Percentiles rank a stretch among this genome's conserved stretches.
Conservation (phyloP, 2,113 vertebrate genomes). For the Corythornis cristatus region DNA sequence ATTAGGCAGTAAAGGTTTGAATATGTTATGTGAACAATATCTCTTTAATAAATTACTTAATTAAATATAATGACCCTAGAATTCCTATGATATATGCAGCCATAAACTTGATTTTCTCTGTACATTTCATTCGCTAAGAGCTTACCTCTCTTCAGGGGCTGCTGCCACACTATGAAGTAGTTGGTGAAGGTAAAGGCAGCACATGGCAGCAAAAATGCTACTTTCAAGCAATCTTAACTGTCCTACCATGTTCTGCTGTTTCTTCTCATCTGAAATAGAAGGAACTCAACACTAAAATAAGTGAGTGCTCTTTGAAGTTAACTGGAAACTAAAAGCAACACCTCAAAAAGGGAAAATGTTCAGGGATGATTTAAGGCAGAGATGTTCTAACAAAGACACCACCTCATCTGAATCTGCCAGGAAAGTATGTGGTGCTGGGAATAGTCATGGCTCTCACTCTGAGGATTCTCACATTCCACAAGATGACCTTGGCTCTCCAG, state of each 20-base stretch:
- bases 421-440: background rate
- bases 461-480: background rate
- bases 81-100: background rate
- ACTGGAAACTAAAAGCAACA: background rate
- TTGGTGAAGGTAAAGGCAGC: background rate
- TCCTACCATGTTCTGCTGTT: background rate
- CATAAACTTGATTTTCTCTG: background rate
- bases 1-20: background rate
- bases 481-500: background rate
- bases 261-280: background rate
- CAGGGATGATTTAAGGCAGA: background rate
- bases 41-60: background rate
- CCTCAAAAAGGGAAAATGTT: background rate
- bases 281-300: background rate
- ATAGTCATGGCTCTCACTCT: background rate
- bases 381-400: background rate
- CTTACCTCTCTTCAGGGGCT: background rate
- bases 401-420: background rate
- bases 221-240: background rate
- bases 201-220: background rate
- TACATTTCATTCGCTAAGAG: background rate
- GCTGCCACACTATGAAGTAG: background rate
- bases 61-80: background rate
- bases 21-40: background rate
- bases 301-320: background rate